Evolutionary conservation across 2,888 invertebrate species (phyloP).

Genomic region (Callyntrura guangdongensis): DNA sequence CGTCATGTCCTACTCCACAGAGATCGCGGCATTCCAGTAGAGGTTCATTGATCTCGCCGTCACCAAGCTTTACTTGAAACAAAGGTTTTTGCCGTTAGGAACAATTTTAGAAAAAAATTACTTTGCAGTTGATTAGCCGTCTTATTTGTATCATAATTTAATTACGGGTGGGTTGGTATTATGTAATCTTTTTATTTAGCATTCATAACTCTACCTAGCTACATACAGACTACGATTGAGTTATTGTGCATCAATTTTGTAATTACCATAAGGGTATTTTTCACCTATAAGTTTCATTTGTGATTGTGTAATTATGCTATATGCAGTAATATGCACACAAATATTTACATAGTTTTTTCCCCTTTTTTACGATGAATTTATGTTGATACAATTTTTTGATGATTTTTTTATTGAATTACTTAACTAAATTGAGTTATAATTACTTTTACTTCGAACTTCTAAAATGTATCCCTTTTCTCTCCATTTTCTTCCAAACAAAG

Average conservation of each 20-base stretch:
- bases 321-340: conserved; percentile 21
- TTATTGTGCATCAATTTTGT: background rate
- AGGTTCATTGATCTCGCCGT: conserved; percentile 79
- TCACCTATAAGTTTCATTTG: conserved; percentile 5
- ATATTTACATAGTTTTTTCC: background rate
- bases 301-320: conserved; percentile 9
- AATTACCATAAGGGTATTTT: background rate
- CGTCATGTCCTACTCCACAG: conserved; percentile 81
- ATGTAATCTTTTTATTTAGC: background rate
- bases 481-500: too few relatives aligned
- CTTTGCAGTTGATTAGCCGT: too few relatives aligned
- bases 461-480: too few relatives aligned
- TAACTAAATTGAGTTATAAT: too few relatives aligned
- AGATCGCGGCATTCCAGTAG: conserved; percentile 84
- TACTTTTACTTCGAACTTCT: too few relatives aligned
- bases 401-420: background rate
- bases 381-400: too few relatives aligned
- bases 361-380: too few relatives aligned
- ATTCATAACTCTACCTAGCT: too few relatives aligned
- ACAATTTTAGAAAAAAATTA: background rate
- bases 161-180: background rate
- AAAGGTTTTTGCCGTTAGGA: background rate
- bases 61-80: conserved; percentile 70
- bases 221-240: too few relatives aligned
- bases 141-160: background rate